These are phyloP conservation scores for Cotesia typhae DNA, from an alignment of 1,140 invertebrate genomes.

Conservation along the genomic window DNA sequence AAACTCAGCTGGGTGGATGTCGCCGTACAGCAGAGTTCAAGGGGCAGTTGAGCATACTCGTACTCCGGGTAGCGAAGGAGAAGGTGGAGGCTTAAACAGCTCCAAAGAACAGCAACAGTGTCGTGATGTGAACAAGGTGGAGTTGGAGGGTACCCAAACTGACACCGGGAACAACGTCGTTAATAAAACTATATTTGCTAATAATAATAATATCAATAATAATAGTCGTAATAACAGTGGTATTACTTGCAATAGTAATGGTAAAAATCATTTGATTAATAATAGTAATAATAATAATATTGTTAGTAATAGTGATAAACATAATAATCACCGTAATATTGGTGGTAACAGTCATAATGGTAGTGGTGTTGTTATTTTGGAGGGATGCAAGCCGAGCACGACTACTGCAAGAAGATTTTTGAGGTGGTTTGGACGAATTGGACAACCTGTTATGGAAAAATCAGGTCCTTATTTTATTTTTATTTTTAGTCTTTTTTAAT, in stretches of 20 bases:
- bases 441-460: slow-evolving; percentile 59
- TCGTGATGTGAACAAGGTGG: slow-evolving; percentile 17
- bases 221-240: slow-evolving; percentile 36
- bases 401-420: slow-evolving; percentile 58
- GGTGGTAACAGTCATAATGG: slow-evolving; percentile 44
- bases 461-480: slow-evolving; percentile 48
- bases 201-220: slow-evolving; percentile 35
- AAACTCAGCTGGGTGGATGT: slow-evolving; percentile 55
- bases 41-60: slow-evolving; percentile 21
- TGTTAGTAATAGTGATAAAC: slow-evolving; percentile 33
- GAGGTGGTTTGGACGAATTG: slow-evolving; percentile 59
- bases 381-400: slow-evolving; percentile 55
- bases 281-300: slow-evolving; percentile 23
- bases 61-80: background rate
- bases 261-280: slow-evolving; percentile 43
- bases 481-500: background rate
- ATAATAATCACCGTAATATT: slow-evolving; percentile 37
- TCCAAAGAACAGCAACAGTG: slow-evolving; percentile 19
- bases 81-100: no score
- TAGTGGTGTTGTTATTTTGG: slow-evolving; percentile 55
- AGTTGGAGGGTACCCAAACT: slow-evolving; percentile 5
- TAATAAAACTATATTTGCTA: slow-evolving; percentile 5
- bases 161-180: background rate
- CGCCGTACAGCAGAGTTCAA: slow-evolving; percentile 51
- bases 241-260: slow-evolving; percentile 43